Evolutionary conservation across 2,888 invertebrate genomes (phyloP).

Genomic region (Eugnorisma glareosa): DNA sequence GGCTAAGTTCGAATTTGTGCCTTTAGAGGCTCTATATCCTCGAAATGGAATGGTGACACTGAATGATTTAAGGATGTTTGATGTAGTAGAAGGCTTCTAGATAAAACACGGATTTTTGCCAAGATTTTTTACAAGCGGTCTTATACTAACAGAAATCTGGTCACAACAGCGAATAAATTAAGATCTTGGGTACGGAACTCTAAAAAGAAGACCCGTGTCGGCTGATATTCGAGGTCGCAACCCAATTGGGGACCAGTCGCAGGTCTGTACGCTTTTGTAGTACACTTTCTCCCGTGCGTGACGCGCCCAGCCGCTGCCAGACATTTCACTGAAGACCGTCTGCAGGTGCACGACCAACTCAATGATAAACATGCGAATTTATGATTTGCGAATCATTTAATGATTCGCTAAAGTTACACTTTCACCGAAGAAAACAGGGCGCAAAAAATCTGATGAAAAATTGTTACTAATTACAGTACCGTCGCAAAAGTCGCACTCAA

Average conservation of each 20-base stretch:
- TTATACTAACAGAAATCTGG: neutral
- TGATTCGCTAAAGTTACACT: constrained; percentile 77
- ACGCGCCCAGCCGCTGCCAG: constrained; percentile 78
- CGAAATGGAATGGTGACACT: constrained; percentile 23
- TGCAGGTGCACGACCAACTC: constrained; percentile 73
- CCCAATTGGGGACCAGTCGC: constrained; percentile 88
- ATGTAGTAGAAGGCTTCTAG: neutral
- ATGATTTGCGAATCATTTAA: constrained; percentile 73
- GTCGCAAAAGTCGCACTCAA: constrained; percentile 58
- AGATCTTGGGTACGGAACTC: constrained; percentile 68
- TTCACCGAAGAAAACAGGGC: constrained; percentile 74
- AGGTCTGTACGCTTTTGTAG: constrained; percentile 82
- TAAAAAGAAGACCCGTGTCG: constrained; percentile 80
- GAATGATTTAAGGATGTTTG: constrained; percentile 32
- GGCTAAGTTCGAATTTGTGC: constrained; percentile 57
- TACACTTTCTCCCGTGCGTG: constrained; percentile 89
- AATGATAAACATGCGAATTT: constrained; percentile 74
- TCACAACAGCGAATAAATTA: constrained; percentile 56
- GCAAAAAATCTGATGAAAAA: constrained; percentile 62
- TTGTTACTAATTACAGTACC: constrained; percentile 60
- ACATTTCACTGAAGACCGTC: constrained; percentile 82
- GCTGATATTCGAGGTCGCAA: constrained; percentile 87
- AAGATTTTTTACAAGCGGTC: neutral
- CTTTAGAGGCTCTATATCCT: constrained; percentile 37
- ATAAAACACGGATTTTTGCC: neutral